Evolutionary conservation across 30 jellyfish, hydroid and myxozoan genomes (phyloP), one percentile per base, ranked within the genome.

Genomic region (Cassiopea xamachana): DNA sequence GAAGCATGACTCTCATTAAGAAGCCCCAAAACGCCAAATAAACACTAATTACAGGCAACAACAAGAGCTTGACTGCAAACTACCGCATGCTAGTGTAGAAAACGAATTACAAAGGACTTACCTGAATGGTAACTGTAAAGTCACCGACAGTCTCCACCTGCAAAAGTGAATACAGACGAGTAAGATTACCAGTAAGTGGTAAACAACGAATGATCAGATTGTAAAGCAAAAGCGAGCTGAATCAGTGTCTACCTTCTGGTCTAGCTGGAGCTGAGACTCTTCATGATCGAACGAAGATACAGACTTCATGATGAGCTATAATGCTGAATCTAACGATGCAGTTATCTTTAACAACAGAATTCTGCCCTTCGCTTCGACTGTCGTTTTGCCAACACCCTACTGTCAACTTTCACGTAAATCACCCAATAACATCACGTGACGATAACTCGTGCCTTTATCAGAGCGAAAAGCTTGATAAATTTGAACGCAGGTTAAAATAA

Each of bases 81-180:
- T 55, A 55, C 64, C 12, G 12, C 10, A 55, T 55, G 74, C 27
- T 64, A 64, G 8, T 2, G 15, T 4, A 2, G 6, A 2, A 4
- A 14, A 71, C 39, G 15, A 71, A 19, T 12, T n/a, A 59, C 58
- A 48, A 55, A 61, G 77, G 5, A 81, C 80, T 62, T 72, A 94
- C 98, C 97, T 94, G 98, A 61, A 94, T 77, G 77, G 98, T 94
- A 55, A 94, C 97, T 85, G 98, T 94, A 89, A 94, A 94, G 90
- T 94, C 98, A 45, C 98, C 98, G 84, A 94, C 97, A 74, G 95
- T 94, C 91, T 94, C 98, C 91, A 94, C 97, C 98, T 94, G 87
- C 87, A 58, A 60, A 60, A 46, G 43, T 62, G 49, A 83, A 75
- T 59, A 51, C 47, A 85, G 69, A 3, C 9, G 7, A 27, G 79